Conservation (phyloP, 2,113 vertebrate species). For the Psammodynastes pulverulentus region DNA sequence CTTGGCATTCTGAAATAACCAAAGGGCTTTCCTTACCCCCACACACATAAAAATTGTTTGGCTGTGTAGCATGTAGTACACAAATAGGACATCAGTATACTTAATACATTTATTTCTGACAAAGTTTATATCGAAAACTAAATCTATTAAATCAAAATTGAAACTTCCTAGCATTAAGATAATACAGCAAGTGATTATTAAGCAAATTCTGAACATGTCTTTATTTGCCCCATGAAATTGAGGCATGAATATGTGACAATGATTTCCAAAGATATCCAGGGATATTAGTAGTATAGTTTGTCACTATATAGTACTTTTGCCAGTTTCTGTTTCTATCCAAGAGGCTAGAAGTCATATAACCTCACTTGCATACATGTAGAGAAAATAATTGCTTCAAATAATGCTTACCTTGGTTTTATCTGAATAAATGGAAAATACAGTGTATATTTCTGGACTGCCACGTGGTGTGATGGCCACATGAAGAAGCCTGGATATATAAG, state of each 20-base stretch:
- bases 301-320: background rate
- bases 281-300: background rate
- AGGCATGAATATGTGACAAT: background rate
- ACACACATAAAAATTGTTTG: background rate
- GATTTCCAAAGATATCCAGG: background rate
- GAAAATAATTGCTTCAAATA: background rate
- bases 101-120: slow-evolving; percentile 1
- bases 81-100: background rate
- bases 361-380: background rate
- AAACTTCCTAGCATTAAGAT: background rate
- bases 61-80: background rate
- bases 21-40: background rate
- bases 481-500: background rate
- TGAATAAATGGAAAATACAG: background rate
- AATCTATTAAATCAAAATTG: background rate
- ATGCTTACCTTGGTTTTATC: background rate
- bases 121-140: background rate
- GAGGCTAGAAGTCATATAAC: background rate
- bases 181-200: background rate
- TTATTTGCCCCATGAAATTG: background rate
- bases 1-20: background rate
- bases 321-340: background rate
- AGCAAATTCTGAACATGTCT: background rate
- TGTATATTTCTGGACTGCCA: background rate
- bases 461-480: background rate